Evolutionary conservation across 2,888 invertebrate genomes (phyloP), one percentile per base, ranked within the genome.

Genomic region (Acanthopleura granulata): DNA sequence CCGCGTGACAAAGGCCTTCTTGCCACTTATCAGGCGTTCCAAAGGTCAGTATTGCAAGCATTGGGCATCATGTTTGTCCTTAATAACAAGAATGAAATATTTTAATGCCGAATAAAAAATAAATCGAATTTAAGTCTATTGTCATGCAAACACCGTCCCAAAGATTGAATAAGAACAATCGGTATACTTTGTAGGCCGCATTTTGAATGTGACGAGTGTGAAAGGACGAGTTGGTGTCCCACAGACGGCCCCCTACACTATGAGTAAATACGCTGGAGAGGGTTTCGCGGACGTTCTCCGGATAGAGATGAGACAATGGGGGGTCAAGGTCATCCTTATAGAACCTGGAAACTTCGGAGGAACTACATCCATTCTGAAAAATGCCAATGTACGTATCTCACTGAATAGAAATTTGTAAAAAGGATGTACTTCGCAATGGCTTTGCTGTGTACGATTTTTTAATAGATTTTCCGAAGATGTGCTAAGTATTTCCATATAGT

Each of bases 341-440:
- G 80, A 82, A 66, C 82, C 84, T 0, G 82, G 82, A 15, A 77
- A 82, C 77, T 86, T 82, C 78, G 83, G 80, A 12, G 94, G 81
- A 61, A 79, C 75, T n/a, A 83, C 83, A n/a, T 72, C 66, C 29
- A 66, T 66, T 27, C 18, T 27, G 16, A 66, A 66, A 66, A 27
- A 66, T 27, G 25, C 6, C 4, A 66, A 66, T 25, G 66, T 66
- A 27, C 18, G 66, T 66, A 27, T 22, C n/a, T n/a, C n/a, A n/a
- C n/a, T n/a, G n/a, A n/a, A n/a, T n/a, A n/a, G n/a, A n/a, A n/a
- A n/a, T n/a, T n/a, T n/a, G n/a, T n/a, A n/a, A n/a, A n/a, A n/a
- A n/a, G n/a, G n/a, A n/a, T n/a, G n/a, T n/a, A n/a, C n/a, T n/a
- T n/a, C n/a, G n/a, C n/a, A n/a, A n/a, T n/a, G n/a, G n/a, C n/a